Evolutionary conservation across 2,797 vertebrate species (phyloP).

Genomic region (Coluber constrictor): DNA sequence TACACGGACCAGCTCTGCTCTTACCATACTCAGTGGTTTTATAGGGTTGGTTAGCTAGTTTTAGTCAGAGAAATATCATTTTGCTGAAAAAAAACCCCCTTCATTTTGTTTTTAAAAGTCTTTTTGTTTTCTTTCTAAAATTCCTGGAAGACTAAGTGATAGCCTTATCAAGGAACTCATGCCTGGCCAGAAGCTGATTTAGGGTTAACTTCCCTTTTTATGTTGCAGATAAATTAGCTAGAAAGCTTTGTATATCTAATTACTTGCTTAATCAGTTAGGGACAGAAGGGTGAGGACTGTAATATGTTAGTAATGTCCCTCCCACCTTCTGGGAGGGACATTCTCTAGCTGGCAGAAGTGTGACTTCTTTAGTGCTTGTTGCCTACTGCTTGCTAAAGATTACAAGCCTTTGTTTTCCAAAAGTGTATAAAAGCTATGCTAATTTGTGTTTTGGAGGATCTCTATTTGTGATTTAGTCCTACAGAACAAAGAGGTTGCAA

Average conservation of each 20-base stretch:
- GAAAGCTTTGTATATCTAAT: not conserved
- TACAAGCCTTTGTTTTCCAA: not conserved
- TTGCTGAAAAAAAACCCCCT: not conserved
- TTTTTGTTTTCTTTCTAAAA: not conserved
- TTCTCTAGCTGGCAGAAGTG: not conserved
- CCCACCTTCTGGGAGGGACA: not conserved
- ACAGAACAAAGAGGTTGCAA: not conserved
- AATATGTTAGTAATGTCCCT: not conserved
- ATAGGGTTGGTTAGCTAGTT: not conserved
- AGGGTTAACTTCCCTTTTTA: not conserved
- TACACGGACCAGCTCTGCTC: not conserved
- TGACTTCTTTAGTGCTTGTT: not conserved
- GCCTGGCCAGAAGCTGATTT: not conserved
- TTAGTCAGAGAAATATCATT: not conserved
- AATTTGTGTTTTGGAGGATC: not conserved
- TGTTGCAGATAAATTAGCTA: not conserved
- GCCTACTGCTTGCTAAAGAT: not conserved
- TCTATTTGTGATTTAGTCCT: not conserved
- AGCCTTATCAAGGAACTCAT: not conserved
- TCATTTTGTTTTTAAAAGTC: not conserved
- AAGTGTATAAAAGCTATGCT: not conserved
- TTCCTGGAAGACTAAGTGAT: not conserved
- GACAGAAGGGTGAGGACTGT: not conserved
- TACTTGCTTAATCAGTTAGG: not conserved
- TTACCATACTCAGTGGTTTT: not conserved